Conservation (phyloP, 1,140 invertebrate genomes). For the Pogonomyrmex barbatus region DNA sequence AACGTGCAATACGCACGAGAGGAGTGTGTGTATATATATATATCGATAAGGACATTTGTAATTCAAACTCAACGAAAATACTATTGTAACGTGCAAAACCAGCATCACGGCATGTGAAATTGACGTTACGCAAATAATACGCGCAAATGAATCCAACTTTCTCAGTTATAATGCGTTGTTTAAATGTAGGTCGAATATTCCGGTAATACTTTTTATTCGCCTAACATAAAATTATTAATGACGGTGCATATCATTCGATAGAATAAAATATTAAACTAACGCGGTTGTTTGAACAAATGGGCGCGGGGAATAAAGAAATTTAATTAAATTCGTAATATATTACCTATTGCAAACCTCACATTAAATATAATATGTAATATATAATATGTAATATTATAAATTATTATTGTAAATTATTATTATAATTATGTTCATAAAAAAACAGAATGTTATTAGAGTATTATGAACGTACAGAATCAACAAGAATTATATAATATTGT, state of each 20-base stretch:
- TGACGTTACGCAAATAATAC: neutral
- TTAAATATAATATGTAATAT: neutral
- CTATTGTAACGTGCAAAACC: neutral
- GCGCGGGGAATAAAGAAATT: neutral
- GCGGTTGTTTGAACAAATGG: constrained; percentile 6
- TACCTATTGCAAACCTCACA: neutral
- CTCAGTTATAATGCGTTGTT: neutral
- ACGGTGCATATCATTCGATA: constrained; percentile 8
- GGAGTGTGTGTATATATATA: too few species aligned
- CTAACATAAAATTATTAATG: constrained; percentile 19
- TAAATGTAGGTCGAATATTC: constrained; percentile 12
- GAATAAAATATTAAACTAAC: neutral
- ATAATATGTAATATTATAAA: neutral
- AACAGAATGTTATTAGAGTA: neutral
- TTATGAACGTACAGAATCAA: neutral
- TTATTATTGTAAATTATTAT: neutral
- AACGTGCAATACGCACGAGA: neutral
- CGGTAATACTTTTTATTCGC: constrained; percentile 5
- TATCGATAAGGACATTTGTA: neutral
- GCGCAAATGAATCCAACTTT: neutral
- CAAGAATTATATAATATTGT: neutral
- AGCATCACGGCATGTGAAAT: neutral
- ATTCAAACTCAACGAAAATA: neutral
- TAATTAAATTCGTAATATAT: neutral
- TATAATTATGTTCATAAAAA: neutral